Evolutionary conservation across 2,888 invertebrate genomes (phyloP), one percentile per base, ranked within the genome.

Genomic region (Holacanthella duospinosa): DNA sequence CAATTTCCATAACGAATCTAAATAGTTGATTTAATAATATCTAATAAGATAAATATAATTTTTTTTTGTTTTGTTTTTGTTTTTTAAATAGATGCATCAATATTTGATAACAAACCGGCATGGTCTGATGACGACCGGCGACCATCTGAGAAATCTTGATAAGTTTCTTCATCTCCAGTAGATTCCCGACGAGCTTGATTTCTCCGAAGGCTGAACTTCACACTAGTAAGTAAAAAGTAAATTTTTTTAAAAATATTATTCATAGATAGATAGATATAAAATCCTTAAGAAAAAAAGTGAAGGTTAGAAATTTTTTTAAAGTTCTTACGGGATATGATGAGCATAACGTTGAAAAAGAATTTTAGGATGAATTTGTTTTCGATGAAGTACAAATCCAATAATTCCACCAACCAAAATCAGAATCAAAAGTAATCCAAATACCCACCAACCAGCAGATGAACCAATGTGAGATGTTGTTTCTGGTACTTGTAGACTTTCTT

Each of bases 271-370:
- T 36, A 36, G 16, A 36, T 12, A 36, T 36, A 36, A 36, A 36
- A 36, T 12, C 6, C 16, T 36, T 36, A 12, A 6, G 16, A 36
- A 36, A 36, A 12, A 36, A 12, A 12, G 6, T 16, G 16, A 36
- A 36, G 9, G n/a, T n/a, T n/a, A n/a, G 36, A 36, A 36, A 6
- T 12, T 48, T 48, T 48, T 21, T 21, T 48, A 21, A 48, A n/a
- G n/a, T n/a, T n/a, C 48, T 48, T 21, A 48, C 48, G 48, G 48
- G 48, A 48, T 48, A 48, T 21, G 48, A 48, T 48, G 48, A 21
- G 48, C 48, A 21, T 48, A 48, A 4, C 48, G 12, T 21, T 48
- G 19, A 21, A 48, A 48, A 21, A 48, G 48, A 48, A 48, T 21
- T 21, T 48, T 48, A 21, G 48, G 48, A 21, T 48, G 48, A 21